Evolutionary conservation across 2,888 invertebrate species (phyloP), one percentile per base, ranked within the genome.

Genomic region (Lasioglossum calceatum): DNA sequence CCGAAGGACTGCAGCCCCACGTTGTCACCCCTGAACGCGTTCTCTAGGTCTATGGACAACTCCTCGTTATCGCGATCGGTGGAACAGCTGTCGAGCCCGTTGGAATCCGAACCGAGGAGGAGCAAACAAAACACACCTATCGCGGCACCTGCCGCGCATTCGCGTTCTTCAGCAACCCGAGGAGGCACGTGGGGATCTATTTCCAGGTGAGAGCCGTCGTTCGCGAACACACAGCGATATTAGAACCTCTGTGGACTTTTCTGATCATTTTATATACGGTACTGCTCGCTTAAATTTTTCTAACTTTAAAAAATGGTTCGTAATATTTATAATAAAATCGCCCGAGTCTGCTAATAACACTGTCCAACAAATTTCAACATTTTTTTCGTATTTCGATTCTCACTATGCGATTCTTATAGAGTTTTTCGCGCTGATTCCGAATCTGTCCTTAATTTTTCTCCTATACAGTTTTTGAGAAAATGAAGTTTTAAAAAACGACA

Each of bases 151-250:
- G 87, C 93, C 77, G 95, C 94, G 19, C 95, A 95, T 82, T 94
- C 95, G 64, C 93, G 95, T n/a, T 95, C 95, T 10, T 95, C 95
- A 50, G 95, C 95, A 19, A 94, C 93, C 54, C 96, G 98, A 1
- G 98, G 98, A 27, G 97, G 97, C 36, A 98, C 98, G 1, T 98
- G 98, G 98, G 98, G 98, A 79, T 98, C 98, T 92, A 98, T 98
- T 95, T 98, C 98, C 0, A 96, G 95, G 95, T 95, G 88, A 90
- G 82, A 47, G 27, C 16, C n/a, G 23, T 23, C 19, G 4, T 76
- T 61, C 67, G 3, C 76, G 32, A 67, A 39, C 39, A 19, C 61
- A n/a, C 27, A 32, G 23, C 47, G 44, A 27, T 16, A 23, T 74
- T 42, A 14, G 23, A 16, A 67, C 32, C 16, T 36, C 27, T 32